A percentile compares a stretch with the other conserved stretches of the same genome.
Conservation (phyloP, 2,113 vertebrate species). For the Cervus canadensis region DNA sequence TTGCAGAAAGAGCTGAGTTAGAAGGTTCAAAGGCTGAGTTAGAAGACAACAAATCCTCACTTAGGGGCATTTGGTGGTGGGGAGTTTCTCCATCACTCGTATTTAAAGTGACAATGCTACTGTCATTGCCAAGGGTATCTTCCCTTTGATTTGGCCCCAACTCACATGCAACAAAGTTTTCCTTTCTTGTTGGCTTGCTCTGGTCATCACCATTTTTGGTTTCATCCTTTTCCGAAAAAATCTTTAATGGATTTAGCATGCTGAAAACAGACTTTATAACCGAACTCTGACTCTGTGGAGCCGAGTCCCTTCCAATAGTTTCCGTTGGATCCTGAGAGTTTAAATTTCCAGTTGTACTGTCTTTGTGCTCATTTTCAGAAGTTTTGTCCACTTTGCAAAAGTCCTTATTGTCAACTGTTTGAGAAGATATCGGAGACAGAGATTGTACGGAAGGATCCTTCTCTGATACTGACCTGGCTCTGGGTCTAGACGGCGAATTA, state of each 20-base stretch:
- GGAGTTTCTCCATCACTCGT: neutral
- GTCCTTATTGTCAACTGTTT: constrained; percentile 58
- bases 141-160: constrained; percentile 33
- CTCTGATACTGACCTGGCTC: constrained; percentile 74
- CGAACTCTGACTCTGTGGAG: constrained; percentile 72
- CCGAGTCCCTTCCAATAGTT: neutral
- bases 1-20: constrained; percentile 68
- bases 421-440: constrained; percentile 76
- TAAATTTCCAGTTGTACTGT: neutral
- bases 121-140: neutral
- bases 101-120: neutral
- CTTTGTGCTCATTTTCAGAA: constrained; percentile 29
- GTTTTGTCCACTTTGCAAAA: neutral
- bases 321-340: constrained; percentile 35
- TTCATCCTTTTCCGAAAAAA: constrained; percentile 79
- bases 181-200: constrained; percentile 28
- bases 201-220: constrained; percentile 69
- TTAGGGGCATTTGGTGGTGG: neutral
- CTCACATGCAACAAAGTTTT: neutral
- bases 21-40: constrained; percentile 59
- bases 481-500: constrained; percentile 80
- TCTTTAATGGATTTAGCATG: constrained; percentile 85
- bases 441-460: constrained; percentile 75
- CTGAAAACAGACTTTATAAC: constrained; percentile 83
- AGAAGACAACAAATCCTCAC: constrained; percentile 62